Evolutionary conservation across 2,797 vertebrate genomes (phyloP).

Genomic region (Rachycentron canadum): DNA sequence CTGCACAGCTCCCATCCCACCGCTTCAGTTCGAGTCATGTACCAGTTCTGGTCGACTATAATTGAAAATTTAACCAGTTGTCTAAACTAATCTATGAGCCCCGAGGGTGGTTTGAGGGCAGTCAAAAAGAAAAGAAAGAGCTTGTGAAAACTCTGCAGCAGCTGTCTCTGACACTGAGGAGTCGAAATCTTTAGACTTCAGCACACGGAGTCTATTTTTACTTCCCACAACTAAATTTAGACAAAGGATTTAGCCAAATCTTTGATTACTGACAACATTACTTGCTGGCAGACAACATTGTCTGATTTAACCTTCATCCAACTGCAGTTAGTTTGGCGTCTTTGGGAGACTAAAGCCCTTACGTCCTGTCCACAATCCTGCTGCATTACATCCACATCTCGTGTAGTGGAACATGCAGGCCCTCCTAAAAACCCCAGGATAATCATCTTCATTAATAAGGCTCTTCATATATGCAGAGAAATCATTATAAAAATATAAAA

Average conservation of each 20-base stretch:
- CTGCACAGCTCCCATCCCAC: constrained; percentile 8
- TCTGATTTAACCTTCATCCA: constrained; percentile 21
- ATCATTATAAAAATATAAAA: too few species aligned
- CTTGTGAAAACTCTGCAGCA: constrained; percentile 34
- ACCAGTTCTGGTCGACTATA: constrained; percentile 1
- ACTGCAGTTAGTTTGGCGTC: constrained; percentile 1
- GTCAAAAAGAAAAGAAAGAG: constrained; percentile 28
- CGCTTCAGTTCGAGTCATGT: constrained; percentile 14
- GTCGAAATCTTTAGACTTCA: constrained; percentile 42
- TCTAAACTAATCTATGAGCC: background rate
- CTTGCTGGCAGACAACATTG: constrained; percentile 8
- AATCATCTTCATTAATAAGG: too few species aligned
- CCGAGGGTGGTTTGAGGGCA: background rate
- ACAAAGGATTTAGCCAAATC: constrained; percentile 38
- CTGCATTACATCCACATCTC: constrained; percentile 3
- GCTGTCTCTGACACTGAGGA: constrained; percentile 40
- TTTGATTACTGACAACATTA: constrained; percentile 55
- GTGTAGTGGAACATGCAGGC: background rate
- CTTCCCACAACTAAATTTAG: constrained; percentile 65
- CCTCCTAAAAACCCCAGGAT: too few species aligned
- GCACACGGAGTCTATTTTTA: constrained; percentile 60
- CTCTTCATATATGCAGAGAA: too few species aligned
- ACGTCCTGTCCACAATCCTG: background rate
- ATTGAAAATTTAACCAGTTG: background rate
- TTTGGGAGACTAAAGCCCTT: background rate